Conservation (phyloP, 2,113 vertebrate genomes). For the Rhinogobius similis region DNA sequence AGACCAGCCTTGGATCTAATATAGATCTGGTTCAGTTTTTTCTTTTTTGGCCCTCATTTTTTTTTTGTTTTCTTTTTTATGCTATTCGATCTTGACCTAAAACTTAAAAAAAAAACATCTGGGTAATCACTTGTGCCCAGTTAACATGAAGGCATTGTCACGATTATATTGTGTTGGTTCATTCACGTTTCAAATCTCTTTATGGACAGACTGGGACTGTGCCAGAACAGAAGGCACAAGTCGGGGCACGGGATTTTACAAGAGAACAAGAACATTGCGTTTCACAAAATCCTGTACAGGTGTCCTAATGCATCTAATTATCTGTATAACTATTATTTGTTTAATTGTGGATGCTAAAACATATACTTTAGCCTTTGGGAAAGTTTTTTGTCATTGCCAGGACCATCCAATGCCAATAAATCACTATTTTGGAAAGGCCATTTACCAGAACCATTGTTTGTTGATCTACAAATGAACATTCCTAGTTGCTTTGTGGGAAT, state of each 20-base stretch:
- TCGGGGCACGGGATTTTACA: not conserved
- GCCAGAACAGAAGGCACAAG: not conserved
- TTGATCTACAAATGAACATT: not conserved
- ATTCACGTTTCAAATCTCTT: not conserved
- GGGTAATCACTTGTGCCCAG: not conserved
- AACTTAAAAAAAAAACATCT: not conserved
- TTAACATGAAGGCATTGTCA: not conserved
- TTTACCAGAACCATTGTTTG: not conserved
- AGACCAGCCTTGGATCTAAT: not conserved
- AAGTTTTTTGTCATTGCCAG: constrained; percentile 3
- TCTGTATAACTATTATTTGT: not conserved
- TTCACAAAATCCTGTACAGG: not conserved
- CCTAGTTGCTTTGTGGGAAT: not conserved
- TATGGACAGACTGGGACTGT: not conserved
- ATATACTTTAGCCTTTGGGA: not conserved
- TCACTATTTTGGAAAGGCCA: not conserved
- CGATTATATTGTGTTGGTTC: not conserved
- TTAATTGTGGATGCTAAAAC: not conserved
- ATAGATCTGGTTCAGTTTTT: too few relatives aligned
- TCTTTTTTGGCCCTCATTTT: too few relatives aligned
- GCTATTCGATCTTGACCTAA: not conserved
- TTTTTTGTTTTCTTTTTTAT: too few relatives aligned
- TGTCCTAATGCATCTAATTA: not conserved
- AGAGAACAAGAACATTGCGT: not conserved
- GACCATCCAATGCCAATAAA: constrained; percentile 12